Conservation (phyloP, 2,113 vertebrate genomes). For the Oreochromis tanganicae region DNA sequence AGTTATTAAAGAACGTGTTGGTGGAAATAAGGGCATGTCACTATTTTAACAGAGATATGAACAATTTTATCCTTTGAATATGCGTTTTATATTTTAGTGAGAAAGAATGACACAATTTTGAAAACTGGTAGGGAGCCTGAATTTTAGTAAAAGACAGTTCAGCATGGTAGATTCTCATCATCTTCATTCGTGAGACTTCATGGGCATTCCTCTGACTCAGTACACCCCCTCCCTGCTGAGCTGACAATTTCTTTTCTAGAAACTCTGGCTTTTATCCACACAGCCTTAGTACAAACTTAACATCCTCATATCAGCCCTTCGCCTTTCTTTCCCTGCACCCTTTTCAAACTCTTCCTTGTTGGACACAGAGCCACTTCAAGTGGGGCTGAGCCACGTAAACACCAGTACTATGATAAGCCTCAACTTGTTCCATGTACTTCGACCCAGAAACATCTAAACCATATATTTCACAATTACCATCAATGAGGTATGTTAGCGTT, state of each 20-base stretch:
- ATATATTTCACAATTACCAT: background rate
- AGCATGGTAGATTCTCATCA: background rate
- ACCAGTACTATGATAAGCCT: slow-evolving; percentile 12
- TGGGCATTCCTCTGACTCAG: slow-evolving; percentile 39
- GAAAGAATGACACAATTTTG: background rate
- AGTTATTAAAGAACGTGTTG: background rate
- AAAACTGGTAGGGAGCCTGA: background rate
- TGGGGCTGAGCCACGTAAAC: background rate
- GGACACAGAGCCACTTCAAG: background rate
- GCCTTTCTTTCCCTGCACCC: background rate
- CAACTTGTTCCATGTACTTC: background rate
- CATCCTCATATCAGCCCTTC: background rate
- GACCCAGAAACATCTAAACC: background rate
- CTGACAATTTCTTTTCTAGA: background rate
- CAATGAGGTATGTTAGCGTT: background rate
- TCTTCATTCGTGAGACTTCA: background rate
- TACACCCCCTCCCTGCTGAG: slow-evolving; percentile 7
- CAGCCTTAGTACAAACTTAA: background rate
- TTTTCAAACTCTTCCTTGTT: background rate
- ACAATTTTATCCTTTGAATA: background rate
- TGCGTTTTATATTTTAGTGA: background rate
- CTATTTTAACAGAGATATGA: background rate
- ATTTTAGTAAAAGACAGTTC: background rate
- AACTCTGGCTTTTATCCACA: background rate
- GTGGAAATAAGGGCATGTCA: background rate